phyloP scores from a whole-genome alignment of 2,113 vertebrate species.

The Gopherus flavomarginatus region DNA sequence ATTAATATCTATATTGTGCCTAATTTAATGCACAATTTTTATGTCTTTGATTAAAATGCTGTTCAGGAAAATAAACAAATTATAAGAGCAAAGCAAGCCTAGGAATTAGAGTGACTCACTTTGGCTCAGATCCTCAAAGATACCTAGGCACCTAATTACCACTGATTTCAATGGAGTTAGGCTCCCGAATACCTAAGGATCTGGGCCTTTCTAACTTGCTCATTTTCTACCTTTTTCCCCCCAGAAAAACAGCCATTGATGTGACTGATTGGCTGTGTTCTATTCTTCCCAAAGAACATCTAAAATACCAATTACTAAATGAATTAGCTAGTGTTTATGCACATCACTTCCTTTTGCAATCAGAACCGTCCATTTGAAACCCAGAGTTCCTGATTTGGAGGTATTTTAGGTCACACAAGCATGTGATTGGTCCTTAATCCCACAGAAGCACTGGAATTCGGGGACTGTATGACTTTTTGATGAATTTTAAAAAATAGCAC shows the following conservation, averaged over 20 bases:
- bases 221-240: neutral
- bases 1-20: too few species aligned
- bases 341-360: neutral
- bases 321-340: neutral
- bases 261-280: neutral
- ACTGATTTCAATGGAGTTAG: too few species aligned
- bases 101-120: neutral
- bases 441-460: constrained; percentile 17
- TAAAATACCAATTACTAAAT: neutral
- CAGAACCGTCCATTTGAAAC: constrained; percentile 23
- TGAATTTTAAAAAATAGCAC: constrained; percentile 31
- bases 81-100: neutral
- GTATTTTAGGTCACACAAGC: constrained; percentile 20
- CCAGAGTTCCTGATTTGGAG: constrained; percentile 38
- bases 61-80: neutral
- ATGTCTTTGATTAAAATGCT: neutral
- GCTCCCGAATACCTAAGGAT: too few species aligned
- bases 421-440: neutral
- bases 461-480: constrained; percentile 26
- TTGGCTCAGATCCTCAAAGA: too few species aligned
- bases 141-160: too few species aligned
- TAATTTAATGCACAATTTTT: neutral
- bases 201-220: neutral
- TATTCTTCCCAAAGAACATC: neutral
- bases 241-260: neutral